A percentile compares a stretch with the other conserved stretches of the same genome.
phyloP scores from a whole-genome alignment of 2,888 invertebrate species.

The Blera fallax region DNA sequence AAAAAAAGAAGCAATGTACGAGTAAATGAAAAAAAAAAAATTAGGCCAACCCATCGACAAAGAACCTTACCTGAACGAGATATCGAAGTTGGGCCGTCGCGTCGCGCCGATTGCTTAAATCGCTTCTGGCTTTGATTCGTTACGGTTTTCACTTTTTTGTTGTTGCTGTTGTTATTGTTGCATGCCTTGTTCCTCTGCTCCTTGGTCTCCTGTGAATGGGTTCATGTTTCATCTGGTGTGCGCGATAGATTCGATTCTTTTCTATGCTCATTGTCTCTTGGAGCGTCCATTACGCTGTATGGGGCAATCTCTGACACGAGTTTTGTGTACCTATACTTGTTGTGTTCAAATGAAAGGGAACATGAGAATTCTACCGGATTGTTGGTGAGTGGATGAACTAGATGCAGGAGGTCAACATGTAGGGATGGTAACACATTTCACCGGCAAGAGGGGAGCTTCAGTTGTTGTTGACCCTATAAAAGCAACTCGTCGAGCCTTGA shows the following conservation, averaged over 20 bases:
- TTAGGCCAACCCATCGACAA: slow-evolving; percentile 70
- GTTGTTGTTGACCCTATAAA: slow-evolving; percentile 13
- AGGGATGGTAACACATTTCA: slow-evolving; percentile 48
- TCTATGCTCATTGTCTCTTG: slow-evolving; percentile 67
- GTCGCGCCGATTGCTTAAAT: slow-evolving; percentile 61
- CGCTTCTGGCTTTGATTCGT: slow-evolving; percentile 71
- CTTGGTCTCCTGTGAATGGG: slow-evolving; percentile 63
- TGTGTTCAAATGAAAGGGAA: slow-evolving; percentile 67
- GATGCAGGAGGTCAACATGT: slow-evolving; percentile 65
- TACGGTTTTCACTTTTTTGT: slow-evolving; percentile 70
- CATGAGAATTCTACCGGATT: slow-evolving; percentile 55
- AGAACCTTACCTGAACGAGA: slow-evolving; percentile 59
- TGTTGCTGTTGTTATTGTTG: slow-evolving; percentile 1
- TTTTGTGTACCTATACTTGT: slow-evolving; percentile 64
- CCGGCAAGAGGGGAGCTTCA: slow-evolving; percentile 34
- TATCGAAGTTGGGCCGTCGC: slow-evolving; percentile 52
- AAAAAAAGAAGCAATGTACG: neutral
- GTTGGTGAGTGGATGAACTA: slow-evolving; percentile 29
- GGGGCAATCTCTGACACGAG: slow-evolving; percentile 72
- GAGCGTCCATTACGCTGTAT: slow-evolving; percentile 67
- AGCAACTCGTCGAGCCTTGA: slow-evolving; percentile 10
- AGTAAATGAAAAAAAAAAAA: slow-evolving; percentile 47
- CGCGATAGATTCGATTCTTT: slow-evolving; percentile 60
- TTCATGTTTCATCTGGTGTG: slow-evolving; percentile 64
- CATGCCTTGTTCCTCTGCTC: slow-evolving; percentile 34